A percentile compares a stretch with the other conserved stretches of the same genome.
Conservation (phyloP, 2,888 invertebrate genomes). For the Sinotaia quadrata region DNA sequence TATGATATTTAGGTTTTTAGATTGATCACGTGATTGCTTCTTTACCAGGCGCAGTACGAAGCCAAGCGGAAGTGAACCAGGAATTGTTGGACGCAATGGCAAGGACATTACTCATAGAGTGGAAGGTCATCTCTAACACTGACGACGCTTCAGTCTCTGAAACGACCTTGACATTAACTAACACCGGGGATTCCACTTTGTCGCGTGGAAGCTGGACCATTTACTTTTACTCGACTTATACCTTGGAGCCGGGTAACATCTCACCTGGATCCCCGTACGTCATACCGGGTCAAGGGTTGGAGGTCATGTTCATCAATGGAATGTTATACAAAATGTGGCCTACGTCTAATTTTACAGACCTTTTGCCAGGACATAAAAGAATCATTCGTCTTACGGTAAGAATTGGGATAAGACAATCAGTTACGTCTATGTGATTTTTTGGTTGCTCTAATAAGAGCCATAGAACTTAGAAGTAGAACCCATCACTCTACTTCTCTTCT, state of each 20-base stretch:
- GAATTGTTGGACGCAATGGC: slow-evolving; percentile 36
- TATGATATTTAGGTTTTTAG: neutral
- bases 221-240: slow-evolving; percentile 46
- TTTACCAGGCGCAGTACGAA: neutral
- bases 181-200: slow-evolving; percentile 31
- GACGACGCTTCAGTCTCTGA: slow-evolving; percentile 24
- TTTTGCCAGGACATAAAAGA: slow-evolving; percentile 31
- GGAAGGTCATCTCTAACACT: slow-evolving; percentile 39
- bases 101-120: slow-evolving; percentile 29
- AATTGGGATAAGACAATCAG: no score
- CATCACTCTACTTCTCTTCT: no score
- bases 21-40: neutral
- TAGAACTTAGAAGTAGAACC: no score
- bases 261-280: slow-evolving; percentile 20
- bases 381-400: slow-evolving; percentile 22
- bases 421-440: no score
- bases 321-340: slow-evolving; percentile 48
- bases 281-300: slow-evolving; percentile 40
- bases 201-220: slow-evolving; percentile 51
- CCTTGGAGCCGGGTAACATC: slow-evolving; percentile 31
- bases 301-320: slow-evolving; percentile 49
- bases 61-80: slow-evolving; percentile 19
- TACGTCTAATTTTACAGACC: slow-evolving; percentile 26
- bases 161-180: slow-evolving; percentile 26
- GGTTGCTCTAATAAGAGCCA: no score